Conservation (phyloP, 2,888 invertebrate genomes). For the Cephus spinipes region DNA sequence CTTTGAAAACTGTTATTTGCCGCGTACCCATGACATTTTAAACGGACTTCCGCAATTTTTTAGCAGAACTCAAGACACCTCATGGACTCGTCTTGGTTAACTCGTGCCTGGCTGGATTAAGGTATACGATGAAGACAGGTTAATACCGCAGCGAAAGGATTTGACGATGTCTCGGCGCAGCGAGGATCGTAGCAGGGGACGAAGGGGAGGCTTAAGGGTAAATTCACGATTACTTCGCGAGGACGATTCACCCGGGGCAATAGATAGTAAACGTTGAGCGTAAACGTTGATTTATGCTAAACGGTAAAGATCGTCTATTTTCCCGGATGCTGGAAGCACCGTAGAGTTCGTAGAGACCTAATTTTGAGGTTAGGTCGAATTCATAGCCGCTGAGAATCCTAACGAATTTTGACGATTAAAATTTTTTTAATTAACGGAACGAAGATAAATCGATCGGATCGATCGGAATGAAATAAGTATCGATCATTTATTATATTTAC, state of each 20-base stretch:
- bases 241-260: background rate
- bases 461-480: background rate
- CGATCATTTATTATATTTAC: background rate
- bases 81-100: background rate
- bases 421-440: no score
- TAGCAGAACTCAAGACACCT: background rate
- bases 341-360: background rate
- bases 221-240: background rate
- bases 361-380: background rate
- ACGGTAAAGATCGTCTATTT: background rate
- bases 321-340: background rate
- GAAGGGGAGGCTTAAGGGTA: background rate
- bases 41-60: slow-evolving; percentile 22
- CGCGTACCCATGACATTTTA: slow-evolving; percentile 38
- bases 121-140: background rate
- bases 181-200: background rate
- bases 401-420: background rate
- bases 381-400: background rate
- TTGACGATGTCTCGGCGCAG: background rate
- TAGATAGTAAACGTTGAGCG: background rate
- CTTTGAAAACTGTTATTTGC: slow-evolving; percentile 22
- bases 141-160: background rate
- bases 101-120: background rate
- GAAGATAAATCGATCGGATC: no score
- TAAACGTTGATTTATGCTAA: background rate